These are phyloP conservation scores for Mythimna loreyi DNA, from an alignment of 2,888 invertebrate genomes.

Conservation along the genomic window DNA sequence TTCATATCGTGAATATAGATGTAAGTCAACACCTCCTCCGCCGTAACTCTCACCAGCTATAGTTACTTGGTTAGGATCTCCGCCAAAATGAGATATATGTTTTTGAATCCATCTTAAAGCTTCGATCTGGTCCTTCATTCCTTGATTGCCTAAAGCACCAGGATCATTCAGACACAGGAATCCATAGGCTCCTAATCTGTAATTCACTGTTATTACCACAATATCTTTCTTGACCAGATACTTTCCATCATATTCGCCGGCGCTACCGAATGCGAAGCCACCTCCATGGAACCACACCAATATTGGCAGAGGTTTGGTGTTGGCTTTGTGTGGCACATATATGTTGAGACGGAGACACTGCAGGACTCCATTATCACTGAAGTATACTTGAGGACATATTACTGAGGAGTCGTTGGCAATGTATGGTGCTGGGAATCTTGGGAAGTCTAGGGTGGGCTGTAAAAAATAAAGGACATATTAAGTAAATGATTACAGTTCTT, in stretches of 20 bases:
- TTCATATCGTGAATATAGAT: constrained; percentile 72
- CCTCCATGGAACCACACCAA: constrained; percentile 84
- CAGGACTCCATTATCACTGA: constrained; percentile 64
- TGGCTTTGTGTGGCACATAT: constrained; percentile 67
- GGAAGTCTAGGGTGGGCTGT: constrained; percentile 68
- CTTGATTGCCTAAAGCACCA: constrained; percentile 75
- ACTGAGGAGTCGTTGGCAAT: constrained; percentile 72
- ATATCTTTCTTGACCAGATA: constrained; percentile 73
- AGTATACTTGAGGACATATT: constrained; percentile 71
- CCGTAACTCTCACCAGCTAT: constrained; percentile 83
- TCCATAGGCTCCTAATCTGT: constrained; percentile 80
- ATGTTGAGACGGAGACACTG: constrained; percentile 73
- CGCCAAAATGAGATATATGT: constrained; percentile 79
- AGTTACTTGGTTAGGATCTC: constrained; percentile 74
- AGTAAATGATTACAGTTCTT: not conserved
- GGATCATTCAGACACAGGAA: constrained; percentile 79
- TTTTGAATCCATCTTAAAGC: constrained; percentile 78
- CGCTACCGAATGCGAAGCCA: constrained; percentile 75
- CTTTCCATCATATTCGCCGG: constrained; percentile 74
- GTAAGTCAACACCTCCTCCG: constrained; percentile 75
- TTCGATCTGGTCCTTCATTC: constrained; percentile 78
- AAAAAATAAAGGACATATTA: too few relatives aligned
- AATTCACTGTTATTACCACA: constrained; percentile 75
- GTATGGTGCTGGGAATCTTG: constrained; percentile 69
- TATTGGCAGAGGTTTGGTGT: constrained; percentile 69